Evolutionary conservation across 2,797 vertebrate species (phyloP), one percentile per base, ranked within the genome.

Genomic region (Sebastes hopkinsi): DNA sequence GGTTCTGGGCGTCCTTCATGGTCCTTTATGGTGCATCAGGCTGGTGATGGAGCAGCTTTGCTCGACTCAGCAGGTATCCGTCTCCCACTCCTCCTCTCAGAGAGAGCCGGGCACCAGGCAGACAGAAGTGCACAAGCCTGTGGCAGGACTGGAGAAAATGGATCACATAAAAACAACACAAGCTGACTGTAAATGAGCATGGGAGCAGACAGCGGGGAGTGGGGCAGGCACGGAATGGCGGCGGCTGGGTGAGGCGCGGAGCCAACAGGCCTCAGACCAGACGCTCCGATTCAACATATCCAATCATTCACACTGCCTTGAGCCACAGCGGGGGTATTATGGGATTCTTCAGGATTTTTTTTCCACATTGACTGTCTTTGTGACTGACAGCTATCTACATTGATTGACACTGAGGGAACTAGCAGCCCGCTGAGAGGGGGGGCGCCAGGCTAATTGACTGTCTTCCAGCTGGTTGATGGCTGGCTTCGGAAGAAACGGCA

Each of bases 331-430:
- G 82, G 87, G 72, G 70, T 80, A 86, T 90, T 88, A 89, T 86
- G 72, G 79, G 87, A 91, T 90, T 89, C 65, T 75, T 74, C 3
- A 12, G 72, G 46, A 82, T 82, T 86, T 5, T 86, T 75, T 81
- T 29, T 9, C 9, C 25, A 80, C 76, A 84, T 76, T 76, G 83
- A 89, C 67, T 81, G 42, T 60, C 64, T 70, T 29, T 68, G 68
- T 92, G 94, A 95, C 83, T 94, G 95, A 95, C 95, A 95, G 92
- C 87, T 89, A 86, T 95, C 94, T 90, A 78, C 89, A 90, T 79
- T 93, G 92, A 95, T 85, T 92, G 89, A 94, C 92, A 92, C 76
- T 42, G 50, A 72, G 83, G 84, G 79, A 83, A 82, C 79, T 61
- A 82, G 80, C 73, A 71, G 78, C 90, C 81, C 38, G 83, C 78